These are phyloP conservation scores for Monopterus albus DNA, from an alignment of 2,113 vertebrate species.

Conservation along the genomic window DNA sequence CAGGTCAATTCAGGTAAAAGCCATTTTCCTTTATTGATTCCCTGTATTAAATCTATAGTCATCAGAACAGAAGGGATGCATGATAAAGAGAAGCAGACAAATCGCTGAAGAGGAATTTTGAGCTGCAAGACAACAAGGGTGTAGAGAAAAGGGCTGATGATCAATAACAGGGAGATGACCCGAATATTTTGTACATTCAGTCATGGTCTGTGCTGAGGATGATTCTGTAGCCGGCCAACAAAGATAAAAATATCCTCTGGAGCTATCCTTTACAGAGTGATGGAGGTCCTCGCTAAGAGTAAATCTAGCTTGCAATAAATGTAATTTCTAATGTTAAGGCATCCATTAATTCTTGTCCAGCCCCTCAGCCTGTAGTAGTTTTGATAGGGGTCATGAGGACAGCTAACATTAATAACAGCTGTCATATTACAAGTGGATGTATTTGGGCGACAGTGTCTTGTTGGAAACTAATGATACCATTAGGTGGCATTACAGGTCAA, in stretches of 20 bases:
- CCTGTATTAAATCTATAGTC: conserved; percentile 18
- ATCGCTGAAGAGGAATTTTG: conserved; percentile 37
- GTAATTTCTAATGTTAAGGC: conserved; percentile 63
- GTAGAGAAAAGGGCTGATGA: conserved; percentile 18
- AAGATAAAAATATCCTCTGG: conserved; percentile 46
- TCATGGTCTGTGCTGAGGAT: conserved; percentile 22
- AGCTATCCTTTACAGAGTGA: conserved; percentile 53
- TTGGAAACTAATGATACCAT: conserved; percentile 58
- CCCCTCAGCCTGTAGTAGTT: conserved; percentile 36
- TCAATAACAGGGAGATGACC: conserved; percentile 18
- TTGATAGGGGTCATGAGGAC: conserved; percentile 59
- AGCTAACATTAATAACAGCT: conserved; percentile 67
- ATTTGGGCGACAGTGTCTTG: conserved; percentile 53
- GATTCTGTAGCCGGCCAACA: conserved; percentile 6
- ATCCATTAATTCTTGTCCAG: conserved; percentile 57
- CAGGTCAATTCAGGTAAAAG: conserved; percentile 46
- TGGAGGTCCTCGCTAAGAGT: conserved; percentile 30
- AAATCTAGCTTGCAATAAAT: conserved; percentile 57
- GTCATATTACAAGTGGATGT: conserved; percentile 34
- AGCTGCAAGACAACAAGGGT: not conserved
- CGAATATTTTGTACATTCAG: conserved; percentile 38
- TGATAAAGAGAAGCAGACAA: conserved; percentile 26
- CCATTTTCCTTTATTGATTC: conserved; percentile 40
- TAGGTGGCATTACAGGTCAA: conserved; percentile 63
- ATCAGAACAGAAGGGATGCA: conserved; percentile 30